A percentile compares a stretch with the other conserved stretches of the same genome.
Conservation (phyloP, 1,140 invertebrate species). For the Drosophila gunungcola region DNA sequence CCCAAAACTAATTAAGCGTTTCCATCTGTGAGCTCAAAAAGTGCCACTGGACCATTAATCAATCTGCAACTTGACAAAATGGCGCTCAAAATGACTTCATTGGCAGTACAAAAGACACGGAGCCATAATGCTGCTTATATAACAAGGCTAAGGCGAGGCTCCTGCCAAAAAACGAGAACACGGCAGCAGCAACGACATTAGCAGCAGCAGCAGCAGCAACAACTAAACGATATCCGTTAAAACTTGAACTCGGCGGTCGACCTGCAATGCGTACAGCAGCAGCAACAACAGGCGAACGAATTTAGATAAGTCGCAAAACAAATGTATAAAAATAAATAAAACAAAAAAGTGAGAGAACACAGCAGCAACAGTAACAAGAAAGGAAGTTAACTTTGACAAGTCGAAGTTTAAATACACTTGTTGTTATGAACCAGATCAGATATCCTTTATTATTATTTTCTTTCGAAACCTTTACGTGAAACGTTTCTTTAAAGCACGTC, state of each 20-base stretch:
- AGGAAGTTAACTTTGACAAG: not conserved
- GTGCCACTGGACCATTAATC: conserved; percentile 68
- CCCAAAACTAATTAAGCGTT: conserved; percentile 54
- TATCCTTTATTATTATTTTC: no score
- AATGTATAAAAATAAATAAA: conserved; percentile 53
- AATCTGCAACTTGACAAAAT: conserved; percentile 70
- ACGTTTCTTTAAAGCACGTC: no score
- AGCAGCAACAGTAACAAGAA: conserved; percentile 24
- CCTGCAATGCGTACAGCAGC: conserved; percentile 67
- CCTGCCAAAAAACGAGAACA: conserved; percentile 62
- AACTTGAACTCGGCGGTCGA: conserved; percentile 78
- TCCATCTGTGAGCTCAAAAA: conserved; percentile 32
- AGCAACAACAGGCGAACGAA: conserved; percentile 42
- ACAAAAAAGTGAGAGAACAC: conserved; percentile 36
- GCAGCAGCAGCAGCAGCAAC: conserved; percentile 27
- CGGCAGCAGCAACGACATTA: conserved; percentile 41
- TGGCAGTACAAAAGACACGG: conserved; percentile 38
- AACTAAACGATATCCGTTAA: conserved; percentile 74
- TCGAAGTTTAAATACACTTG: not conserved
- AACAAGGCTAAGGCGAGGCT: conserved; percentile 68
- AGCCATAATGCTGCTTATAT: conserved; percentile 41
- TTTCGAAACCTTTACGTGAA: no score
- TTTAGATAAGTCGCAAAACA: conserved; percentile 71
- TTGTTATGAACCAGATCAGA: not conserved
- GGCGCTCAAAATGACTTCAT: conserved; percentile 75